Base-by-base conservation (phyloP, 1,140 invertebrate genomes). In the Rhynchophorus ferrugineus region DNA sequence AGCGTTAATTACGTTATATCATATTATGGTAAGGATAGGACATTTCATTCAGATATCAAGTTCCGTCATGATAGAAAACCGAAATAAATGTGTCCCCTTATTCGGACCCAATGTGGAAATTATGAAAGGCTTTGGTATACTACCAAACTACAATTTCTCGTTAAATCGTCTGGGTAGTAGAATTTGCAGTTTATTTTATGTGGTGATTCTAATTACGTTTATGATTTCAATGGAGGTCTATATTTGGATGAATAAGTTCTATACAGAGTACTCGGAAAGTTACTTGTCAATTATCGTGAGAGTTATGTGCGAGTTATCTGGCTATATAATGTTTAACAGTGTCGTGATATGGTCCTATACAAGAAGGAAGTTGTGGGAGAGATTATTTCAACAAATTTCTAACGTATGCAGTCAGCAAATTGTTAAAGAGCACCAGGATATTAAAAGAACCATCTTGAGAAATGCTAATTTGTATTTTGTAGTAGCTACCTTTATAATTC, bases 191-290 rank as follows among this genome's bases (percentile, higher is more conserved):
- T 17, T 52, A n/a, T 13, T 37, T 6, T 52, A 52, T 18, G 33
- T 22, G 14, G 18, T 44, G 6, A 9, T 52, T 17, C 36, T 52
- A 13, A 8, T 44, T 1, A 38, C 21, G 3, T 2, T 45, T 1
- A 45, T 52, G 1, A 7, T 24, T 9, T 13, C 17, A 2, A 52
- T 52, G 49, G 49, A 52, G 39, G 21, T 52, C n/a, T 52, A 44
- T 33, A 52, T 52, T 11, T 52, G 49, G 49, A 14, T 44, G 9
- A 39, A 52, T 17, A 52, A 52, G 35, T 52, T 52, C 14, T 52
- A 52, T 22, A 52, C 19, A 9, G 49, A 38, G 1, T 52, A 52
- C 36, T 52, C 49, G 3, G 39, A 50, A 34, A 50, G 48, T 44
- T 50, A 50, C 14, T 36, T 50, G 16, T 38, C 48, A 1, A 24